phyloP scores from a whole-genome alignment of 2,888 invertebrate species.

The Drosophila vallismaia region DNA sequence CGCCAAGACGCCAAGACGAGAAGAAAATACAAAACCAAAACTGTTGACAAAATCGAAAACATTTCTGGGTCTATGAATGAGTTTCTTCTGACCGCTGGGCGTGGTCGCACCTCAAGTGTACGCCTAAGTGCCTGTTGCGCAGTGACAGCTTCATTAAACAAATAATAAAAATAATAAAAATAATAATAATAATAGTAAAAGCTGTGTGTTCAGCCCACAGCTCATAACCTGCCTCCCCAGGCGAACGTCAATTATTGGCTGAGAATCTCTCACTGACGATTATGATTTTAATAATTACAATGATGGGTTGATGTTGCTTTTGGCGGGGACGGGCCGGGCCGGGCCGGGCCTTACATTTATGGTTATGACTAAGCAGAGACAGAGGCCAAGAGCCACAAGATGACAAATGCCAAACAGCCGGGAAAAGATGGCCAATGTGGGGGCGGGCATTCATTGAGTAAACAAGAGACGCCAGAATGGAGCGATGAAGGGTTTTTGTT shows the following conservation, averaged over 20 bases:
- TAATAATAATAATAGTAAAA: neutral
- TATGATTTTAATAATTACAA: constrained; percentile 20
- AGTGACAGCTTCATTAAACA: constrained; percentile 73
- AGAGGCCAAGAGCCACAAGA: constrained; percentile 35
- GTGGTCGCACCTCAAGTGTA: constrained; percentile 57
- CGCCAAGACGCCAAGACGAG: neutral
- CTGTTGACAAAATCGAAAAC: constrained; percentile 57
- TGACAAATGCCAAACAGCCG: constrained; percentile 76
- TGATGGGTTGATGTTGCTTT: constrained; percentile 6
- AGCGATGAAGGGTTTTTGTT: neutral
- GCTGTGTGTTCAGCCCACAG: constrained; percentile 16
- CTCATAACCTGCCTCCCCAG: neutral
- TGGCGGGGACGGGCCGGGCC: constrained; percentile 5
- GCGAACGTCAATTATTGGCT: constrained; percentile 48
- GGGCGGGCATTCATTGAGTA: constrained; percentile 56
- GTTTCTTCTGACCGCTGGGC: constrained; percentile 44
- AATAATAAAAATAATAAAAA: constrained; percentile 41
- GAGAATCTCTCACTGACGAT: constrained; percentile 29
- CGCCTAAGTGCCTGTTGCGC: constrained; percentile 62
- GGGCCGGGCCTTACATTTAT: constrained; percentile 10
- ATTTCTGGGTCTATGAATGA: constrained; percentile 56
- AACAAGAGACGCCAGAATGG: constrained; percentile 20
- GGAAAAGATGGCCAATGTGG: constrained; percentile 50
- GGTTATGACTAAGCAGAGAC: constrained; percentile 54
- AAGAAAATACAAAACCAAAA: constrained; percentile 18